phyloP scores from a whole-genome alignment of 37 sponge, comb jelly and placozoan genomes.

The Halichondria panicea region DNA sequence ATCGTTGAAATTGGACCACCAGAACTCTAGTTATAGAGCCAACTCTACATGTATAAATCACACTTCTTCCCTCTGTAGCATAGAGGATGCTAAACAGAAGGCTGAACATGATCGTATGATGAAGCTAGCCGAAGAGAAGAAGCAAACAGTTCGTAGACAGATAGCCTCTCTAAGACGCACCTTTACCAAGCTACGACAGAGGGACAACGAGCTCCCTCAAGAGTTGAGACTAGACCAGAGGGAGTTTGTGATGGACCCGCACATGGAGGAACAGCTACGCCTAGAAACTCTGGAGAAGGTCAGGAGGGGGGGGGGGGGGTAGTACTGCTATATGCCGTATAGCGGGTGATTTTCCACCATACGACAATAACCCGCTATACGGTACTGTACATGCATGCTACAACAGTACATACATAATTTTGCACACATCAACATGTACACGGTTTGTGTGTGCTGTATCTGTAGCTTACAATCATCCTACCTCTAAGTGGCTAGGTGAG shows the following conservation, averaged over 20 bases:
- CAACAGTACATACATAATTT: no score
- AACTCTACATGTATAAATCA: no score
- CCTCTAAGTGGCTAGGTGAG: no score
- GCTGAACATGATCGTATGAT: constrained; percentile 89
- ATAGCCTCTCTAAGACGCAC: constrained; percentile 43
- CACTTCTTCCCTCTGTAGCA: constrained; percentile 46
- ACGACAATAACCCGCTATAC: no score
- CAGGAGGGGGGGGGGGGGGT: not conserved
- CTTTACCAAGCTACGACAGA: constrained; percentile 70
- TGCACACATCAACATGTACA: no score
- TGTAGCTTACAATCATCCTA: no score
- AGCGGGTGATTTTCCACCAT: no score
- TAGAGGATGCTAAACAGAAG: constrained; percentile 98
- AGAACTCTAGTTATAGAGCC: no score
- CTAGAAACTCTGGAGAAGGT: constrained; percentile 54
- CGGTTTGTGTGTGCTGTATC: no score
- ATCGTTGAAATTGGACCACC: no score
- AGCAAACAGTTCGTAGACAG: constrained; percentile 69
- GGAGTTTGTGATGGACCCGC: constrained; percentile 94
- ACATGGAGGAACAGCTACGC: constrained; percentile 61
- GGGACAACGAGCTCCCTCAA: constrained; percentile 55
- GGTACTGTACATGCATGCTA: no score
- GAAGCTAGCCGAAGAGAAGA: constrained; percentile 90
- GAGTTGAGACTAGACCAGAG: constrained; percentile 54
- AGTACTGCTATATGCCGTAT: no score